Conservation (phyloP, 2,888 invertebrate genomes). For the Phortica okadai region DNA sequence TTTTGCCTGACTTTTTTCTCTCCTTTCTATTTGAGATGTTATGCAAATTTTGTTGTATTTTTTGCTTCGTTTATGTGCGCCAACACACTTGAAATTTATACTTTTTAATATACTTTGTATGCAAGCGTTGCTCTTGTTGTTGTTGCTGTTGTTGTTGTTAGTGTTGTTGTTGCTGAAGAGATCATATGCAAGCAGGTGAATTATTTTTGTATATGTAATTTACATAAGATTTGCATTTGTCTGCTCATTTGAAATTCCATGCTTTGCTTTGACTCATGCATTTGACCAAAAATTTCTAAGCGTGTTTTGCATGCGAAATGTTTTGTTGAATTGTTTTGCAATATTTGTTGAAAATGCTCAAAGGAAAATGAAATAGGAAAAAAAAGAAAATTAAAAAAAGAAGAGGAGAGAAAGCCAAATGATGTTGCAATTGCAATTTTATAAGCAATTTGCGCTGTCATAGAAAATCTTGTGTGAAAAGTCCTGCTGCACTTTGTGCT, state of each 20-base stretch:
- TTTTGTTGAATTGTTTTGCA: neutral
- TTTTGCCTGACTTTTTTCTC: neutral
- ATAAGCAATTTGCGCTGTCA: constrained; percentile 69
- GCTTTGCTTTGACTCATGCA: neutral
- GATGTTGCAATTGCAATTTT: constrained; percentile 62
- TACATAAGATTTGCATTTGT: too few species aligned
- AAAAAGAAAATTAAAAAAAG: neutral
- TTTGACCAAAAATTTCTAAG: constrained; percentile 1
- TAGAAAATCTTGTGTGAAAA: neutral
- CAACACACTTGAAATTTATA: constrained; percentile 33
- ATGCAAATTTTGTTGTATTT: constrained; percentile 39
- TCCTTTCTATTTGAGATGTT: constrained; percentile 41
- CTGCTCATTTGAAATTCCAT: too few species aligned
- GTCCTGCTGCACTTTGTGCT: neutral
- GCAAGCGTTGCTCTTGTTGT: neutral
- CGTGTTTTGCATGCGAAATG: constrained; percentile 16
- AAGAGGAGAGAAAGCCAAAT: neutral
- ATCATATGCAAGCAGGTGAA: neutral
- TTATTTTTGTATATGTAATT: neutral
- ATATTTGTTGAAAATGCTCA: neutral
- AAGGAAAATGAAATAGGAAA: neutral
- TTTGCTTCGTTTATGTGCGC: neutral
- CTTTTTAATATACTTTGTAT: constrained; percentile 25
- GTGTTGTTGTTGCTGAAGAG: neutral
- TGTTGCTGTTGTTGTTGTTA: neutral